A percentile compares a stretch with the other conserved stretches of the same genome.
Conservation (phyloP, 1,140 invertebrate species). For the Drosophila nikananu region DNA sequence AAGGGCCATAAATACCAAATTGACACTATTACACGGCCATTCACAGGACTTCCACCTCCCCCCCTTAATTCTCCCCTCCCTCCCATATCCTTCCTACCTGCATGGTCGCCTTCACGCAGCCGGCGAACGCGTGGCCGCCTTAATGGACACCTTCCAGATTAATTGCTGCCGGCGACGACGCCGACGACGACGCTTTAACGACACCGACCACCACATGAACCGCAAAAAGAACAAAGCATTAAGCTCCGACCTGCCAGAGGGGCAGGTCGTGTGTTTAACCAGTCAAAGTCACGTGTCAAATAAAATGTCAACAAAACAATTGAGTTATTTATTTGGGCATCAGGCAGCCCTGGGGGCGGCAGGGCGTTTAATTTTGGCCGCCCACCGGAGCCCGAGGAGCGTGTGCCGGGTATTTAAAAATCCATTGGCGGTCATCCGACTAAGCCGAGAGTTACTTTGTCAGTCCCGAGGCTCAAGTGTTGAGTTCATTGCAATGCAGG, state of each 20-base stretch:
- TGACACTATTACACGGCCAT: conserved; percentile 76
- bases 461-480: conserved; percentile 69
- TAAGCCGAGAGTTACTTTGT: conserved; percentile 78
- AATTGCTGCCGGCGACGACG: conserved; percentile 64
- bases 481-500: conserved; percentile 79
- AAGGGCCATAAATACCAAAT: conserved; percentile 76
- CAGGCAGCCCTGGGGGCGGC: conserved; percentile 34
- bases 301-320: conserved; percentile 84
- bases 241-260: conserved; percentile 26
- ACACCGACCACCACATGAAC: conserved; percentile 74
- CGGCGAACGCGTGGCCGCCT: conserved; percentile 66
- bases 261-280: conserved; percentile 71
- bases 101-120: conserved; percentile 50
- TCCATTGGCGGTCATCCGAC: conserved; percentile 80
- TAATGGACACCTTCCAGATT: conserved; percentile 83
- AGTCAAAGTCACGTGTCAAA: conserved; percentile 83
- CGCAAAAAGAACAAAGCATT: conserved; percentile 83
- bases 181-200: conserved; percentile 34
- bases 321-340: conserved; percentile 81
- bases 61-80: too few relatives aligned
- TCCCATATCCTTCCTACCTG: conserved; percentile 19
- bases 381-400: conserved; percentile 33
- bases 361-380: conserved; percentile 71
- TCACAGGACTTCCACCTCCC: conserved; percentile 13
- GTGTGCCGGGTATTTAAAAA: conserved; percentile 81